Conservation (phyloP, 1,140 invertebrate species). For the Mizuhopecten yessoensis region DNA sequence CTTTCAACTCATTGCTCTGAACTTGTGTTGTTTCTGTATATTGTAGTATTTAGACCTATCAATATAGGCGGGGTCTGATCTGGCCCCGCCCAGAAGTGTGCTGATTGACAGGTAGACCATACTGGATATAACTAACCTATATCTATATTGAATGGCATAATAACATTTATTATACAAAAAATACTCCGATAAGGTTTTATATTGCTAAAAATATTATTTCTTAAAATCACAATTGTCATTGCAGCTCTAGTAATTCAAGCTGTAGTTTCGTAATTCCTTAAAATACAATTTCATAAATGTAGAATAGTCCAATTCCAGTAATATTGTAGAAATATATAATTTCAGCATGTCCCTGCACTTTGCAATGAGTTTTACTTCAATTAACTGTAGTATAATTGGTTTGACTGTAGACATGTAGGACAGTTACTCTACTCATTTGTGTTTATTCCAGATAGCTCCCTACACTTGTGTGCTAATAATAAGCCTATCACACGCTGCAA, state of each 20-base stretch:
- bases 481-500: not conserved
- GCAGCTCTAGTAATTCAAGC: no score
- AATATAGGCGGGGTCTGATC: slow-evolving; percentile 23
- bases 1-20: not conserved
- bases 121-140: not conserved
- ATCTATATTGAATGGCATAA: slow-evolving; percentile 35
- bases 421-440: not conserved
- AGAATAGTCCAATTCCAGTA: not conserved
- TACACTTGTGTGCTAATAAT: not conserved
- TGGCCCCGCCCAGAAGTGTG: not conserved
- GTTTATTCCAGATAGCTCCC: not conserved
- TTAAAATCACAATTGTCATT: no score
- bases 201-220: not conserved
- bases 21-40: slow-evolving; percentile 30
- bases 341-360: not conserved
- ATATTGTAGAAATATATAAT: not conserved
- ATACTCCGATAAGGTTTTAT: not conserved
- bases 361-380: not conserved
- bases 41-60: slow-evolving; percentile 39
- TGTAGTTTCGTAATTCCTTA: no score
- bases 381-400: not conserved
- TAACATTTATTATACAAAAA: not conserved
- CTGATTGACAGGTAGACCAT: slow-evolving; percentile 1
- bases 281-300: not conserved
- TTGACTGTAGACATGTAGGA: not conserved